Evolutionary conservation across 2,797 vertebrate species (phyloP).

Genomic region (Taenioides sp.): DNA sequence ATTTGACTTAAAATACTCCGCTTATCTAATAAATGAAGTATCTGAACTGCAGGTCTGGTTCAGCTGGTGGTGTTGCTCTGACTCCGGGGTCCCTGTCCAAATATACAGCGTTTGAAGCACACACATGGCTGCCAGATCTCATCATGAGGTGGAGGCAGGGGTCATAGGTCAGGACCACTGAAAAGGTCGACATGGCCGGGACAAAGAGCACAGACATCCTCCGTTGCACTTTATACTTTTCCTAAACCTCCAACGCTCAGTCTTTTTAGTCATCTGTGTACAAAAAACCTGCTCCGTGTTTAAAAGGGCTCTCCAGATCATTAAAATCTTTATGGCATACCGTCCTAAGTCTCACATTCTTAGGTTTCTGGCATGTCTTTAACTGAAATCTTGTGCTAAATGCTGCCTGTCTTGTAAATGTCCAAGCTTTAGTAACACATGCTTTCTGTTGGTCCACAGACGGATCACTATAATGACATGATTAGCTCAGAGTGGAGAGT

Average conservation of each 20-base stretch:
- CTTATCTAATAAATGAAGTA: not conserved
- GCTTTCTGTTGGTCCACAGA: slow-evolving; percentile 4
- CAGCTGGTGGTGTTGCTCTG: slow-evolving; percentile 56
- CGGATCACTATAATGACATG: slow-evolving; percentile 15
- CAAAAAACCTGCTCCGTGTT: not conserved
- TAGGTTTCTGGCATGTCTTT: slow-evolving; percentile 9
- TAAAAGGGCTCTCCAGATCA: slow-evolving; percentile 5
- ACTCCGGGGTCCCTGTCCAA: slow-evolving; percentile 72
- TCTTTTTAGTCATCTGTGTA: slow-evolving; percentile 17
- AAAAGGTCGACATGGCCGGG: slow-evolving; percentile 51
- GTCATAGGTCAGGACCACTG: slow-evolving; percentile 59
- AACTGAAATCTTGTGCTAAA: slow-evolving; percentile 16
- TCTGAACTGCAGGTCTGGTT: slow-evolving; percentile 36
- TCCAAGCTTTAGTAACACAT: slow-evolving; percentile 7
- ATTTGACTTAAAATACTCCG: not conserved
- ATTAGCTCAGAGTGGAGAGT: slow-evolving; percentile 1
- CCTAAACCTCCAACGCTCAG: slow-evolving; percentile 14
- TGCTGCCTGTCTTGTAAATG: slow-evolving; percentile 17
- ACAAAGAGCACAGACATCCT: slow-evolving; percentile 41
- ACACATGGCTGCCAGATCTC: slow-evolving; percentile 74
- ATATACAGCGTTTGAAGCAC: slow-evolving; percentile 77
- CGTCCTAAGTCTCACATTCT: slow-evolving; percentile 13
- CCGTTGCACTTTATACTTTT: slow-evolving; percentile 27
- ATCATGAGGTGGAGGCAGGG: slow-evolving; percentile 65
- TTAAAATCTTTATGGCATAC: slow-evolving; percentile 12